phyloP scores from a whole-genome alignment of 2,797 vertebrate genomes.

The Semotilus atromaculatus region DNA sequence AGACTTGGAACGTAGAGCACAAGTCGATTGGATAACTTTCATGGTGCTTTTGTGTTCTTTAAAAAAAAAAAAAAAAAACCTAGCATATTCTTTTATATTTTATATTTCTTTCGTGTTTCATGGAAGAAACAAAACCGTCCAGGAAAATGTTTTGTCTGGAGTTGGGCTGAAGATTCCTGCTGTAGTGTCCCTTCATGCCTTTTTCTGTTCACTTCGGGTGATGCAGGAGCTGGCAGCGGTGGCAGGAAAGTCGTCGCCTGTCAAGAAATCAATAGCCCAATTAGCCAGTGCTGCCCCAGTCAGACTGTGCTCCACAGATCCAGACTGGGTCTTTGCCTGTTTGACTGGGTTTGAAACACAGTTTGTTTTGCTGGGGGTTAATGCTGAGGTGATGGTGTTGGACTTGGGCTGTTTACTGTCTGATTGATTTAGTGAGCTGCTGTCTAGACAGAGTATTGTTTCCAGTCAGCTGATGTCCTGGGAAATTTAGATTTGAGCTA shows the following conservation, averaged over 20 bases:
- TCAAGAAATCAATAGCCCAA: conserved; percentile 51
- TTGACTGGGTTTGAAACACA: neutral
- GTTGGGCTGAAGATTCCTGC: neutral
- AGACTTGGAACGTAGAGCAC: too few relatives aligned
- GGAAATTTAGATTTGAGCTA: conserved; percentile 1
- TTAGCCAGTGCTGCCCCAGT: conserved; percentile 39
- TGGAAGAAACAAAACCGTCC: neutral
- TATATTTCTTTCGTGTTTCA: neutral
- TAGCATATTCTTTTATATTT: neutral
- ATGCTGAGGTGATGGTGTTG: conserved; percentile 12
- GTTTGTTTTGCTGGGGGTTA: conserved; percentile 14
- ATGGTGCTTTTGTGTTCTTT: neutral
- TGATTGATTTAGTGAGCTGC: conserved; percentile 31
- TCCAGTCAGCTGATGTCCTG: conserved; percentile 9
- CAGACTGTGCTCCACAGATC: conserved; percentile 10
- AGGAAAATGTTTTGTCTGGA: neutral
- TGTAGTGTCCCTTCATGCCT: neutral
- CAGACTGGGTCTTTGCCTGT: conserved; percentile 39
- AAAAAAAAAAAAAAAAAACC: neutral
- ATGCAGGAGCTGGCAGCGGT: conserved; percentile 23
- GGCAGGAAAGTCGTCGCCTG: conserved; percentile 20
- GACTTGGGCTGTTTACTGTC: neutral
- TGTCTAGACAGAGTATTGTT: conserved; percentile 13
- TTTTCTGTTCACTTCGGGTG: conserved; percentile 43
- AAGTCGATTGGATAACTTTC: neutral